A percentile compares a stretch with the other conserved stretches of the same genome.
phyloP scores from a whole-genome alignment of 2,113 vertebrate species.

The Actenoides hombroni region DNA sequence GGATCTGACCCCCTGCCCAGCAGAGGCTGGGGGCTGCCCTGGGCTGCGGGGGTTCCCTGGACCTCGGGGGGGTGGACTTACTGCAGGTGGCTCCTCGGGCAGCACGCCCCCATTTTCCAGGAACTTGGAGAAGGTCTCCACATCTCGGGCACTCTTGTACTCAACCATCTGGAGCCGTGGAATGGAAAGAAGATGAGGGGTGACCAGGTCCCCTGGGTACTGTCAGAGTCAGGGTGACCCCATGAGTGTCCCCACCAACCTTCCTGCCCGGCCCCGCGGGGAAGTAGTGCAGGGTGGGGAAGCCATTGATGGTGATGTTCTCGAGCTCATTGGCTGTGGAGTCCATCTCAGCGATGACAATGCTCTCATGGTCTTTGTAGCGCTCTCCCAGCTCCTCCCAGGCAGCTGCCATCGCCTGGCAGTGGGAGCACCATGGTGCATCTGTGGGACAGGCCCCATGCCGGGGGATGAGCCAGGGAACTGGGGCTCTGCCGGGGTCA shows the following conservation, averaged over 20 bases:
- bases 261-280: constrained; percentile 81
- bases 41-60: background rate
- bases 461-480: fast-evolving
- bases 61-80: background rate
- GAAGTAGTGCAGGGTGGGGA: constrained; percentile 88
- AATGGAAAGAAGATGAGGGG: background rate
- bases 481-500: fast-evolving
- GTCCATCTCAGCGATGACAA: constrained; percentile 90
- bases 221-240: background rate
- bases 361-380: constrained; percentile 80
- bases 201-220: fast-evolving
- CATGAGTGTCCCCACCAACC: constrained; percentile 50
- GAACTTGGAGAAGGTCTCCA: constrained; percentile 89
- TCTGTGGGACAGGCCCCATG: constrained; percentile 51
- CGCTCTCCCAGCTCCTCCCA: constrained; percentile 90
- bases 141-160: constrained; percentile 78
- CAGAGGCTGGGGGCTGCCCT: background rate
- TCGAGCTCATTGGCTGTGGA: constrained; percentile 87
- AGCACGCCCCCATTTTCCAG: constrained; percentile 83
- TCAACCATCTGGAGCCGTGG: constrained; percentile 73
- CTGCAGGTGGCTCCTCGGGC: constrained; percentile 55
- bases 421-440: constrained; percentile 91
- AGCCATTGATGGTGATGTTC: constrained; percentile 73
- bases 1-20: fast-evolving
- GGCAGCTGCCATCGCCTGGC: constrained; percentile 82